A percentile compares a stretch with the other conserved stretches of the same genome.
phyloP scores from a whole-genome alignment of 2,797 vertebrate genomes.

The Adelosebastes latens region DNA sequence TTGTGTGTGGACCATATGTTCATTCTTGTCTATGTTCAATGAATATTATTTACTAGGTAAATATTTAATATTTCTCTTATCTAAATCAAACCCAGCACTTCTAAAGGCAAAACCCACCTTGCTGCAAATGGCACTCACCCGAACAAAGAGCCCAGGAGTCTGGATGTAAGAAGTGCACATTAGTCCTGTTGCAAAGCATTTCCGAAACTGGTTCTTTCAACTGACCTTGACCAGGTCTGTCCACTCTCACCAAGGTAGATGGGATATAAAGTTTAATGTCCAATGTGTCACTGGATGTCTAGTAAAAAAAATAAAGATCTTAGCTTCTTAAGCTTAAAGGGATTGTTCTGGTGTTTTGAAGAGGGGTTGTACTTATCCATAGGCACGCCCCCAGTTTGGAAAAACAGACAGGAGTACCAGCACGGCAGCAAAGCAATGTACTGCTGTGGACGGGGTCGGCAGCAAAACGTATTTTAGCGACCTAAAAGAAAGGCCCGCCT shows the following conservation, averaged over 20 bases:
- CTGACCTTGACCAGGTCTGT: background rate
- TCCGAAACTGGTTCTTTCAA: background rate
- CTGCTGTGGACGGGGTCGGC: background rate
- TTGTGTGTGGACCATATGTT: constrained; percentile 1
- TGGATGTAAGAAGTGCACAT: background rate
- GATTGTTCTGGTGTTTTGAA: background rate
- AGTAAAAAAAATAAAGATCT: background rate
- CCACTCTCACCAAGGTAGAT: background rate
- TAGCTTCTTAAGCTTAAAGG: constrained; percentile 10
- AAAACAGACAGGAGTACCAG: background rate
- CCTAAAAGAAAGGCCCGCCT: too few species aligned
- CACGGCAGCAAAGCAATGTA: background rate
- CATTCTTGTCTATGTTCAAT: background rate
- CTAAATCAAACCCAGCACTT: background rate
- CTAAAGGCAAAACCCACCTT: background rate
- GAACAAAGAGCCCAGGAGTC: background rate
- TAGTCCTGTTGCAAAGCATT: background rate
- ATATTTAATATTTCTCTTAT: constrained; percentile 4
- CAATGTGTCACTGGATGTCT: background rate
- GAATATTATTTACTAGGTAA: background rate
- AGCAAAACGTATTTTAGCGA: background rate
- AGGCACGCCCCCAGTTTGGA: background rate
- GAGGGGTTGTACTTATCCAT: background rate
- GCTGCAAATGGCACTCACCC: background rate
- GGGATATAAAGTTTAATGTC: constrained; percentile 1